Conservation (phyloP, 2,113 vertebrate genomes). For the Pomatorhinus ruficollis region DNA sequence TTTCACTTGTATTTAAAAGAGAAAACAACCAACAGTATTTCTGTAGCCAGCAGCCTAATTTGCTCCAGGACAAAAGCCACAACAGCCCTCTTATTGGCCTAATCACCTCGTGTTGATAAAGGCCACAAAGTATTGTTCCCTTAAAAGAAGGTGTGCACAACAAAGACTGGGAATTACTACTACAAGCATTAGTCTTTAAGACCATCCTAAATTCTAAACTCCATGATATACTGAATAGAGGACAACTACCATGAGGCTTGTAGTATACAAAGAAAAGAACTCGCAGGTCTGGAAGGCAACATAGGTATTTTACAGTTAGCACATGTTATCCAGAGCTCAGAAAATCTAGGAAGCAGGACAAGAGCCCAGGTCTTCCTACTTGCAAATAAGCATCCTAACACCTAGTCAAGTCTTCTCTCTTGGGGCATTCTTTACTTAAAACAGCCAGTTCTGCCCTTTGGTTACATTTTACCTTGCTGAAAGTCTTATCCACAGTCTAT, state of each 20-base stretch:
- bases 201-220: neutral
- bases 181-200: neutral
- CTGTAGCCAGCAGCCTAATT: neutral
- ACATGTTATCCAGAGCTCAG: neutral
- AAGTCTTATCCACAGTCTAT: neutral
- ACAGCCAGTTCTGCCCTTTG: neutral
- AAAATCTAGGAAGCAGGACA: neutral
- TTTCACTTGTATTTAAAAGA: neutral
- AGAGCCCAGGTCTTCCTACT: neutral
- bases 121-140: neutral
- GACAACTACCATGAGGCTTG: neutral
- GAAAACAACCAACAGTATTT: neutral
- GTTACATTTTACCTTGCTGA: neutral
- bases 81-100: neutral
- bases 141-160: neutral
- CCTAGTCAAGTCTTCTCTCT: too few species aligned
- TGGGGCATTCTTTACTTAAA: neutral
- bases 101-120: neutral
- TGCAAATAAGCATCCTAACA: neutral
- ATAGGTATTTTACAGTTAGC: neutral
- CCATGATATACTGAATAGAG: neutral
- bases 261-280: neutral
- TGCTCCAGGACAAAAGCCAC: neutral
- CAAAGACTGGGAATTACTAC: neutral
- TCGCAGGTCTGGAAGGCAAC: neutral